phyloP scores from a whole-genome alignment of 1,140 invertebrate genomes.

The Leptinotarsa lineolata region DNA sequence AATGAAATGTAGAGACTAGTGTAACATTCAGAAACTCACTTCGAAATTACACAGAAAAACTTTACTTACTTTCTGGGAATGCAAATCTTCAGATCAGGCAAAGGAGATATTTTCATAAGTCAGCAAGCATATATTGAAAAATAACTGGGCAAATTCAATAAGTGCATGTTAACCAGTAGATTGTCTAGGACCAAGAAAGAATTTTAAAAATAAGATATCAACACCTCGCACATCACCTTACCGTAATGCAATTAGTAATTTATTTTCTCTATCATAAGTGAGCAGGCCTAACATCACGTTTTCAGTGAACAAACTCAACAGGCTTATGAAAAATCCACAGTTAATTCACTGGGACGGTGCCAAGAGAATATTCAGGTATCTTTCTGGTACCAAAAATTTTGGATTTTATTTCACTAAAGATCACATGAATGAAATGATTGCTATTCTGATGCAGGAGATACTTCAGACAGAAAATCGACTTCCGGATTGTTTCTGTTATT shows the following conservation, averaged over 20 bases:
- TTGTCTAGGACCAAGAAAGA: background rate
- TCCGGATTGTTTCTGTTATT: too few species aligned
- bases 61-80: background rate
- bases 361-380: too few species aligned
- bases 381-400: too few species aligned
- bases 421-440: too few species aligned
- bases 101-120: background rate
- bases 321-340: background rate
- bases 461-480: too few species aligned
- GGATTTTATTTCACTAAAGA: too few species aligned
- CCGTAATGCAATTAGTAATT: background rate
- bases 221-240: background rate
- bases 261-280: background rate
- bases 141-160: background rate
- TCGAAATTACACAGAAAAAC: background rate
- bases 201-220: background rate
- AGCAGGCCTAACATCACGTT: background rate
- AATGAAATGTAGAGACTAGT: background rate
- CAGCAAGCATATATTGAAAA: background rate
- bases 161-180: background rate
- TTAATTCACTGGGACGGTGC: too few species aligned
- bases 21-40: background rate
- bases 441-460: too few species aligned
- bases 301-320: too few species aligned
- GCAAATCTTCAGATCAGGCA: background rate